Percentiles rank a stretch among this genome's conserved stretches.
Evolutionary conservation across 2,113 vertebrate species (phyloP).

Genomic region (Colaptes auratus): DNA sequence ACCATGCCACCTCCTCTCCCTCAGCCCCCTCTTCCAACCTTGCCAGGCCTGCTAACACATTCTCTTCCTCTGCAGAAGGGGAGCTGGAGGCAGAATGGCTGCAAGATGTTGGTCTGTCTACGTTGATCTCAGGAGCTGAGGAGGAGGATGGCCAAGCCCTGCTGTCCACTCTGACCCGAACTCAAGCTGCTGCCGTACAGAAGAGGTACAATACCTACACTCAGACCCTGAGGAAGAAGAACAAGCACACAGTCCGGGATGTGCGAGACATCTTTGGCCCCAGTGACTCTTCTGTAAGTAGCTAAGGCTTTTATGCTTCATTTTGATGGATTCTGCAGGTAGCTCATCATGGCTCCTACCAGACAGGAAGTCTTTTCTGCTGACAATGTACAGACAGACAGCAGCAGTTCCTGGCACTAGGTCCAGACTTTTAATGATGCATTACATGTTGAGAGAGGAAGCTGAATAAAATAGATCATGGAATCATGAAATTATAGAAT

Average conservation of each 20-base stretch:
- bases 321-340: not conserved
- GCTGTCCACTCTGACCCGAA: conserved; percentile 90
- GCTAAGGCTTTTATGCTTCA: not conserved
- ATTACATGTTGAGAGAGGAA: not conserved
- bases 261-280: conserved; percentile 90
- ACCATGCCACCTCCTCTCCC: not conserved
- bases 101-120: conserved; percentile 91
- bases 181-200: conserved; percentile 90
- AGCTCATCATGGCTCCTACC: not conserved
- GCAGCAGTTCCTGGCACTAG: not conserved
- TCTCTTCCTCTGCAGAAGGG: conserved; percentile 77
- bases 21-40: not conserved
- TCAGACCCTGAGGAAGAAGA: conserved; percentile 88
- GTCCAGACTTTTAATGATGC: not conserved
- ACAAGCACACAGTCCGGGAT: conserved; percentile 85
- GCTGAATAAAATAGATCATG: not conserved
- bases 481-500: no score
- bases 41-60: not conserved
- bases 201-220: conserved; percentile 92
- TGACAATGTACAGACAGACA: not conserved
- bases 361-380: not conserved
- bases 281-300: conserved; percentile 79
- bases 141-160: conserved; percentile 86
- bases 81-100: conserved; percentile 95
- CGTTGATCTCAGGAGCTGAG: conserved; percentile 80